Evolutionary conservation across 2,113 vertebrate genomes (phyloP), one percentile per base, ranked within the genome.

Genomic region (Cyanistes caeruleus): DNA sequence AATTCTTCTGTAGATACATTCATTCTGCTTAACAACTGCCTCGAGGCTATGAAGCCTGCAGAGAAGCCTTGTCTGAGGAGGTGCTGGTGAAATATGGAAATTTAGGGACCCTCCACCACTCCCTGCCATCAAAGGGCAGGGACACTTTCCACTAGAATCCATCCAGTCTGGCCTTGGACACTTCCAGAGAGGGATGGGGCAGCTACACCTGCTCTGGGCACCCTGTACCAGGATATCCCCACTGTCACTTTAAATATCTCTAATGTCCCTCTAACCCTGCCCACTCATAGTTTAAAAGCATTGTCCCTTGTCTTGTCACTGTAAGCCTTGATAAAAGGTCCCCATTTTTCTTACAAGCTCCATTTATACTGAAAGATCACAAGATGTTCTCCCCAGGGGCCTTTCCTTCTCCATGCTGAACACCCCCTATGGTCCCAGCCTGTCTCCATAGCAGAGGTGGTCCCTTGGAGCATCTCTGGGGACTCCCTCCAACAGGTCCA

Each of bases 401-500:
- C 68, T 68, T 20, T 23, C 48, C n/a, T 23, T 53, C 31, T 63
- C 48, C 7, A 5, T 48, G 44, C 49, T 73, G 39, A 19, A 3
- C 24, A 18, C 0, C 2, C 31, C 41, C 49, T 21, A 0, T 15
- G 22, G 17, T 25, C 73, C 13, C 53, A 49, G 37, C 18, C n/a
- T 30, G 3, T 16, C 52, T 27, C 28, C 59, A 9, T 0, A 44
- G 24, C 49, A 63, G 74, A 63, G 28, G 8, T 28, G 30, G 6
- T 52, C 5, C 63, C 39, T 53, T 0, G 1, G 43, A 30, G 2
- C 53, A 9, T n/a, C 28, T 21, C 25, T 2, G 2, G n/a, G 72
- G 44, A 0, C 31, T 22, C 0, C 0, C 43, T 87, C n/a, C 31
- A 41, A 0, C 58, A 43, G 37, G 4, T 59, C 49, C 28, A 3